phyloP scores from a whole-genome alignment of 2,113 vertebrate species.

The Tragelaphus strepsiceros region DNA sequence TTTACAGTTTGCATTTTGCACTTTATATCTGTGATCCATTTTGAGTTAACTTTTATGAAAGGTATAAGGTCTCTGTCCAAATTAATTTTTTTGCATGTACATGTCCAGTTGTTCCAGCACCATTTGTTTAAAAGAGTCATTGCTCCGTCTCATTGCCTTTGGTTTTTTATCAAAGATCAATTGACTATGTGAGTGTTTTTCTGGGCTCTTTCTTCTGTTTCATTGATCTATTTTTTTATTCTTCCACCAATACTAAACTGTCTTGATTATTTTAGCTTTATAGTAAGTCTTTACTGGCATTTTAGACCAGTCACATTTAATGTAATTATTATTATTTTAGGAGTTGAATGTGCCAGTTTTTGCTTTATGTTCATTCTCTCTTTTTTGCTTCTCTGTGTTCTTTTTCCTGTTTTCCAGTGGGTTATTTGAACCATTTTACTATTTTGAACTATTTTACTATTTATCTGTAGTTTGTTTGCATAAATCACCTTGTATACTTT shows the following conservation, averaged over 20 bases:
- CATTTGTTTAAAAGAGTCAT: background rate
- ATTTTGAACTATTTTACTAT: too few species aligned
- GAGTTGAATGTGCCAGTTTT: background rate
- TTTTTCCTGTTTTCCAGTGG: background rate
- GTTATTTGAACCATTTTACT: background rate
- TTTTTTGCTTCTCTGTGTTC: background rate
- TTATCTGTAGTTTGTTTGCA: background rate
- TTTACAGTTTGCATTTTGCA: background rate
- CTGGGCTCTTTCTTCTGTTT: background rate
- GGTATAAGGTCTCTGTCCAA: background rate
- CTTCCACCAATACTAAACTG: background rate
- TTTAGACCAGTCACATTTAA: background rate
- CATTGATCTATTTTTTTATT: background rate
- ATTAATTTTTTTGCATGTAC: background rate
- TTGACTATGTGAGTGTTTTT: background rate
- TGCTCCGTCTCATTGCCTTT: background rate
- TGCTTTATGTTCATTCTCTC: background rate
- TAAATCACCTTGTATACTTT: background rate
- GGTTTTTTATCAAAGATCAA: background rate
- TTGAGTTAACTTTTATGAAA: background rate
- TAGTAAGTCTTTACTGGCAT: background rate
- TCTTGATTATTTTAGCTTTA: background rate
- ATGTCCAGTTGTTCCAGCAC: background rate
- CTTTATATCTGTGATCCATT: background rate
- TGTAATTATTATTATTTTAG: conserved; percentile 10